Base-by-base conservation (phyloP, 2,113 vertebrate genomes). In the Dipodomys spectabilis region DNA sequence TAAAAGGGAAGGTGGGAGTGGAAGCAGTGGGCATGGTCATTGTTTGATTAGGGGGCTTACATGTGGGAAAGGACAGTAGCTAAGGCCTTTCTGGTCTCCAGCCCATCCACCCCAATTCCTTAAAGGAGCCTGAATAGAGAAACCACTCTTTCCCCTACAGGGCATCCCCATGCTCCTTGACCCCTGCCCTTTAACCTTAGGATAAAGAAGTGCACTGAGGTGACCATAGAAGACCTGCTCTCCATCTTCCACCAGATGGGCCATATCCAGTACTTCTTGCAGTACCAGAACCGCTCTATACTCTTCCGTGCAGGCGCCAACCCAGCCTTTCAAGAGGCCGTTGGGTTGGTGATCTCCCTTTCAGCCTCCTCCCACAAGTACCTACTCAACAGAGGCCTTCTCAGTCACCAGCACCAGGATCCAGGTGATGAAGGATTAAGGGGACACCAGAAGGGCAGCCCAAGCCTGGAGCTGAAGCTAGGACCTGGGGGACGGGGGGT, bases 171-270 rank as follows among this genome's bases (percentile, higher is more conserved):
- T 45, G 78, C 73, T 74, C 93, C 78, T 95, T 93, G 73, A 95
- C 69, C 86, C 64, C 45, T 91, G 23, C 87, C 81, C 64, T 97
- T 92, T 92, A 91, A 88, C 62, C 28, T 72, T 96, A 99, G 99
- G 97, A 99, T 99, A 97, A 99, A 99, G 97, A 99, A 99, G 97
- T 99, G 99, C 97, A 99, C 99, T 0, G 98, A 99, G 81, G 98
- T 99, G 96, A 99, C 98, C 71, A 99, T 99, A 99, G 99, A 99
- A 0, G 99, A 99, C 97, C 98, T 99, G 92, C 98, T 99, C 97
- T 99, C 99, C 0, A 98, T 98, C 75, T 99, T 99, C 91, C 99
- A 99, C 0, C 99, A 99, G 98, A 99, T 99, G 99, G 99, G 99
- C n/a, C 99, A 99, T 0, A 97, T 99, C 44, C 99, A 99, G 97